These are phyloP conservation scores for Gambusia holbrooki DNA, from an alignment of 2,113 vertebrate species.

Conservation along the genomic window DNA sequence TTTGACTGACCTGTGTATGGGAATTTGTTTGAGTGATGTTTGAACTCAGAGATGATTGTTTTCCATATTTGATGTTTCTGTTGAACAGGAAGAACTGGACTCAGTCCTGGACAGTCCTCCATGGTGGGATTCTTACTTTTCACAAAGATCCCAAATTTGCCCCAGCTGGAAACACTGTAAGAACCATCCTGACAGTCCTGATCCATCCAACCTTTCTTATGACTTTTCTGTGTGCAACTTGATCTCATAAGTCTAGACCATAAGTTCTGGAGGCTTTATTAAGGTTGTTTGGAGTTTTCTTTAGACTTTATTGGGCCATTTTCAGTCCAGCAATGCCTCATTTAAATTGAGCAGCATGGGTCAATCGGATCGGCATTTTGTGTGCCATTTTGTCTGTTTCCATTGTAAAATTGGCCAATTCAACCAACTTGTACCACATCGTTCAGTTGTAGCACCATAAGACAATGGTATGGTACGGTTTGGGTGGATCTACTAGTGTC, in stretches of 20 bases:
- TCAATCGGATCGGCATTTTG: too few relatives aligned
- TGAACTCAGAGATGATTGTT: not conserved
- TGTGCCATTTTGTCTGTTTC: too few relatives aligned
- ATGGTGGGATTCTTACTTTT: slow-evolving; percentile 72
- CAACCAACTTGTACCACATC: too few relatives aligned
- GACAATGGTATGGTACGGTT: too few relatives aligned
- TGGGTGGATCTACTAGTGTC: too few relatives aligned
- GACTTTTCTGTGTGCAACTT: not conserved
- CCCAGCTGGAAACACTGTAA: slow-evolving; percentile 49
- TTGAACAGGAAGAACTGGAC: slow-evolving; percentile 73
- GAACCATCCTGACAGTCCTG: slow-evolving; percentile 4
- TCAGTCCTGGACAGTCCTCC: slow-evolving; percentile 73
- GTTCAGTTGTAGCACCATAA: too few relatives aligned
- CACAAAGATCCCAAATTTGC: slow-evolving; percentile 67
- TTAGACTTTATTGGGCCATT: too few relatives aligned
- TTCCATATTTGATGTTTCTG: not conserved
- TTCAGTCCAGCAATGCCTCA: too few relatives aligned
- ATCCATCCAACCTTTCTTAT: not conserved
- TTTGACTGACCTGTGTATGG: not conserved
- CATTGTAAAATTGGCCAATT: too few relatives aligned
- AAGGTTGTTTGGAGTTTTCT: not conserved
- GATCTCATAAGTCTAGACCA: not conserved
- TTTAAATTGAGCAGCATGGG: too few relatives aligned
- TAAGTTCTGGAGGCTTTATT: not conserved
- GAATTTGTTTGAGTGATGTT: not conserved